phyloP scores from a whole-genome alignment of 92 coral and sea anemone genomes.

The Zoanthus sansibaricus region DNA sequence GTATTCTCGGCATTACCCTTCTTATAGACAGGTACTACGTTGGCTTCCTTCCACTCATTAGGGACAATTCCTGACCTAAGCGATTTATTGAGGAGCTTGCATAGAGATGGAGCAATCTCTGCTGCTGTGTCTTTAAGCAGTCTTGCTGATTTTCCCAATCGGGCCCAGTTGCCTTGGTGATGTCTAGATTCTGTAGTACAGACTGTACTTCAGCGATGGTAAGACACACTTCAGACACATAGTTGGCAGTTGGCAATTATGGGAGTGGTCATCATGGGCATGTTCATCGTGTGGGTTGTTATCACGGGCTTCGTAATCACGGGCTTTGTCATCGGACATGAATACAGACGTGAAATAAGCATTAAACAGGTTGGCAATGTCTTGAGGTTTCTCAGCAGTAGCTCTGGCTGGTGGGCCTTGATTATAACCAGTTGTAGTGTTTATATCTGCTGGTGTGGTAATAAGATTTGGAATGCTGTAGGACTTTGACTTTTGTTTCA shows the following conservation, averaged over 20 bases:
- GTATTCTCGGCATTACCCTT: conserved; percentile 39
- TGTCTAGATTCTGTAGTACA: conserved; percentile 35
- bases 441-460: conserved; percentile 32
- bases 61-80: conserved; percentile 47
- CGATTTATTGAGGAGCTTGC: conserved; percentile 42
- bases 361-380: conserved; percentile 58
- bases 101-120: conserved; percentile 58
- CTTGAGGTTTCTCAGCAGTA: conserved; percentile 45
- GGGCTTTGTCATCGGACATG: conserved; percentile 12
- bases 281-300: conserved; percentile 15
- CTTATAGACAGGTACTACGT: conserved; percentile 43
- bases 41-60: conserved; percentile 57
- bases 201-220: conserved; percentile 49
- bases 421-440: conserved; percentile 2
- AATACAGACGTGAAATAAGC: conserved; percentile 59
- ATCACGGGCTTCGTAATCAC: neutral
- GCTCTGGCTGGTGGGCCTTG: conserved; percentile 25
- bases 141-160: conserved; percentile 55
- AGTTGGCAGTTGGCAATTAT: conserved; percentile 38
- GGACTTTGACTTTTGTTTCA: conserved; percentile 65
- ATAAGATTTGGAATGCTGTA: conserved; percentile 55
- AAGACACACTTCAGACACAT: conserved; percentile 48
- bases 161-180: conserved; percentile 57
- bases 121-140: conserved; percentile 62
- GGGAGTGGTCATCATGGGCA: conserved; percentile 22